Evolutionary conservation across 2,797 vertebrate species (phyloP).

Genomic region (Enteromius argenteus): DNA sequence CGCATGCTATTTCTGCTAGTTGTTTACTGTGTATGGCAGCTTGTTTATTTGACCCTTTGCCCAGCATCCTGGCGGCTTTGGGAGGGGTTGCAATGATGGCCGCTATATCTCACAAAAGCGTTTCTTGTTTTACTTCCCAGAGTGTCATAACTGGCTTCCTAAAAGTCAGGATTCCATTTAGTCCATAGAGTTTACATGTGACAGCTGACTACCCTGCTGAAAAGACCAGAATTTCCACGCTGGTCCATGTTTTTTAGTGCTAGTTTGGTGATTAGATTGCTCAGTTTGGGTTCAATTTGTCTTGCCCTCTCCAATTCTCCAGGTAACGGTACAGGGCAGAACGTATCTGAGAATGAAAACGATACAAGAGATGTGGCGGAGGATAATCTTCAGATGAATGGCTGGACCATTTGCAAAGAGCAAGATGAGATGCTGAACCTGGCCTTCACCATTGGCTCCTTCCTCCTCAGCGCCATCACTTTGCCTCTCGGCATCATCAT

Average conservation of each 20-base stretch:
- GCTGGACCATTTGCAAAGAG: slow-evolving; percentile 86
- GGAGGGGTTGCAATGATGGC: background rate
- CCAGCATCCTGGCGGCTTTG: slow-evolving; percentile 48
- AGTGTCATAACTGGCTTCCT: slow-evolving; percentile 16
- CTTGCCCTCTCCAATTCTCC: slow-evolving; percentile 9
- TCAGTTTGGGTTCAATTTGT: background rate
- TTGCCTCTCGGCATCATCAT: slow-evolving; percentile 92
- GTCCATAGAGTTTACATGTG: background rate
- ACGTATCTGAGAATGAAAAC: slow-evolving; percentile 55
- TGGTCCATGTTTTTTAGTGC: slow-evolving; percentile 12
- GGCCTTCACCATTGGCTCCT: slow-evolving; percentile 97
- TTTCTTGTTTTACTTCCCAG: slow-evolving; percentile 39
- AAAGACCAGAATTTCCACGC: background rate
- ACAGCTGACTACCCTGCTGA: background rate
- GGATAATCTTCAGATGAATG: slow-evolving; percentile 75
- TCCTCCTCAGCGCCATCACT: slow-evolving; percentile 96
- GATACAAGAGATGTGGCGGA: slow-evolving; percentile 59
- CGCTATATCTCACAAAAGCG: background rate
- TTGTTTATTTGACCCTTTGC: slow-evolving; percentile 68
- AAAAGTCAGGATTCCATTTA: background rate
- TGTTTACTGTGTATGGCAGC: slow-evolving; percentile 60
- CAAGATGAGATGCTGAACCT: slow-evolving; percentile 97
- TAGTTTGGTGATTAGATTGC: slow-evolving; percentile 6
- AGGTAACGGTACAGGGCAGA: slow-evolving; percentile 73
- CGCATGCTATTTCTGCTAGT: slow-evolving; percentile 62